Conservation (phyloP, 2,797 vertebrate species). For the Phoeniculus purpureus region DNA sequence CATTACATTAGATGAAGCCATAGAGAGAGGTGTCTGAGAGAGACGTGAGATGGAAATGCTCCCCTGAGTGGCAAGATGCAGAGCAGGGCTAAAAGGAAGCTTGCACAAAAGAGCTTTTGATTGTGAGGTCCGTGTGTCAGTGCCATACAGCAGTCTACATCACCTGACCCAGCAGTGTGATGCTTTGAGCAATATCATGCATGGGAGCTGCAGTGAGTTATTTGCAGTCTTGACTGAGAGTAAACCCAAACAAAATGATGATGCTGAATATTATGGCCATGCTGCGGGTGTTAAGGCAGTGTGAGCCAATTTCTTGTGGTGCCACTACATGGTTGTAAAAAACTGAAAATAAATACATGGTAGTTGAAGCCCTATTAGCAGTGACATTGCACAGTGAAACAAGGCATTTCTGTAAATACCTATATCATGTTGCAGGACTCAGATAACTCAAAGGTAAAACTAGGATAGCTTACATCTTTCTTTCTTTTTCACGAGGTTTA, state of each 20-base stretch:
- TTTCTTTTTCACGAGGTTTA: neutral
- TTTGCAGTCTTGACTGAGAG: constrained; percentile 42
- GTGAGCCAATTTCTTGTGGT: neutral
- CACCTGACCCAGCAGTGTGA: constrained; percentile 20
- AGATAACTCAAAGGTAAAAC: neutral
- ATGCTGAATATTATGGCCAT: neutral
- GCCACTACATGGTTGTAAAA: neutral
- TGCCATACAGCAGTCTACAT: constrained; percentile 23
- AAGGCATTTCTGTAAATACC: neutral
- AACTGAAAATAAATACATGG: neutral
- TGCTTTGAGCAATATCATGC: constrained; percentile 21
- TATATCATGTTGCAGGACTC: neutral
- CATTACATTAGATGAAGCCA: neutral
- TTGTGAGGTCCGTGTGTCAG: constrained; percentile 17
- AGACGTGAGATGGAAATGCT: constrained; percentile 33
- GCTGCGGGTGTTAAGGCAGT: neutral
- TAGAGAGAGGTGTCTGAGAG: constrained; percentile 21
- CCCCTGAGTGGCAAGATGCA: neutral
- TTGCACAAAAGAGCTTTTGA: constrained; percentile 57
- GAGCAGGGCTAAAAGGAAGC: constrained; percentile 29
- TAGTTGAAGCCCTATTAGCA: neutral
- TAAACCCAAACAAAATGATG: constrained; percentile 1
- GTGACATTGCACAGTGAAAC: neutral
- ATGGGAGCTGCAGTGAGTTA: constrained; percentile 43
- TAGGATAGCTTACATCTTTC: neutral